Base-by-base conservation (phyloP, 1,140 invertebrate species). In the Zelostemma sp. region DNA sequence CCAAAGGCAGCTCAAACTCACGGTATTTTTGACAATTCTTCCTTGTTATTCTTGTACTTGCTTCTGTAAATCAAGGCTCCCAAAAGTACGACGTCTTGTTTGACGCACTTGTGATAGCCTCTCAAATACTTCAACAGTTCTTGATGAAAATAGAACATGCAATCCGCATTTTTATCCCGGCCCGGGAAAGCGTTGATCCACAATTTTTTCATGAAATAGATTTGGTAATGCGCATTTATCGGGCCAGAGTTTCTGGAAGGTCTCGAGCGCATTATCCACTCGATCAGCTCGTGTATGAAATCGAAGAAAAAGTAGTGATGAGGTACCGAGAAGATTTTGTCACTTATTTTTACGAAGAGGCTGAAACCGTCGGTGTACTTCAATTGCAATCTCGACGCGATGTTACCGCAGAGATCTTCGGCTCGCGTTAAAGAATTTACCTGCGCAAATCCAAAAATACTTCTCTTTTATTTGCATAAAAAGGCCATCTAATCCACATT, bases 181-280 rank as follows among this genome's bases (percentile, higher is more conserved):
- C 96, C 96, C 0, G 96, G 95, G 17, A 93, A 86, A 6, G 93
- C 93, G 73, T 96, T 94, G 0, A 96, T 91, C 97, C 97, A 98
- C 1, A 99, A 84, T 81, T 98, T 98, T 79, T 96, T 95, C 95
- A 98, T 97, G 80, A 97, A 98, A 87, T 97, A 97, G 70, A 98
- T 91, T 86, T 97, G 89, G 81, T 98, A 97, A 28, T 93, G 93
- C 80, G 93, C 93, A 79, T 93, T 91, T 28, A 93, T 86, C 62
- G 90, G 88, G 33, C 76, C 65, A 14, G 74, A 45, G 67, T 75
- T 57, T 78, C 92, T 88, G 1, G 87, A 86, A 0, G 93, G 92
- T 74, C 91, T 88, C 14, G 93, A 93, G 77, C 93, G 90, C 59
- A 91, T 91, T 75, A 96, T 92, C 93, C 95, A 97, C 75, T 95